Base-by-base conservation (phyloP, 2,888 invertebrate species). In the Stratiomys singularior region DNA sequence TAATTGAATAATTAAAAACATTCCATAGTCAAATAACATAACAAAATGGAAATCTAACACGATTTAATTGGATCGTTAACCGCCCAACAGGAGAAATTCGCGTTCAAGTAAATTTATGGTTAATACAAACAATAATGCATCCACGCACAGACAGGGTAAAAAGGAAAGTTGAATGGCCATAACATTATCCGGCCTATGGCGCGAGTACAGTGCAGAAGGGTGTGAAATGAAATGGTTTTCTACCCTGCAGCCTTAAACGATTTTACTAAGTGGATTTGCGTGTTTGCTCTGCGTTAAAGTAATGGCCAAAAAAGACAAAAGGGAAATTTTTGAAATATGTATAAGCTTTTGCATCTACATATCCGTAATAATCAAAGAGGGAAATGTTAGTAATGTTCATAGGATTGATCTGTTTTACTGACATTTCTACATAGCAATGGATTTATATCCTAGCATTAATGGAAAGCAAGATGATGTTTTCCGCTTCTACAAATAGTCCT, bases 61-160 rank as follows among this genome's bases (percentile, higher is more conserved):
- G 23, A 60, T 21, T 7, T 60, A 60, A 60, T 60, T 60, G 60
- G 60, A 60, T 60, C 60, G 60, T 13, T 52, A 52, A 52, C 52
- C 52, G 18, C 15, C 52, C n/a, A 52, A 13, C 52, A 52, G 52
- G 52, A 52, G 52, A 2, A 13, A 52, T 52, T 52, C 52, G 52
- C 9, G 9, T 52, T 52, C 15, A 52, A 52, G 52, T 52, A 13
- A 52, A 52, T 52, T 13, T 52, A 52, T 52, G 52, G 52, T 52
- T 52, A 52, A 52, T 52, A 52, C 52, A 52, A 15, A 52, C 52
- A 52, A 52, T 52, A 52, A 52, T 18, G 52, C 52, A 52, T 37
- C 5, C 37, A 37, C 37, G 9, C 9, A 37, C 37, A 37, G 5
- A 9, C 37, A 37, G 37, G 37, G 9, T 37, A 5, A 37, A 37